Evolutionary conservation across 2,797 vertebrate genomes (phyloP).

Genomic region (Amazona finschi): DNA sequence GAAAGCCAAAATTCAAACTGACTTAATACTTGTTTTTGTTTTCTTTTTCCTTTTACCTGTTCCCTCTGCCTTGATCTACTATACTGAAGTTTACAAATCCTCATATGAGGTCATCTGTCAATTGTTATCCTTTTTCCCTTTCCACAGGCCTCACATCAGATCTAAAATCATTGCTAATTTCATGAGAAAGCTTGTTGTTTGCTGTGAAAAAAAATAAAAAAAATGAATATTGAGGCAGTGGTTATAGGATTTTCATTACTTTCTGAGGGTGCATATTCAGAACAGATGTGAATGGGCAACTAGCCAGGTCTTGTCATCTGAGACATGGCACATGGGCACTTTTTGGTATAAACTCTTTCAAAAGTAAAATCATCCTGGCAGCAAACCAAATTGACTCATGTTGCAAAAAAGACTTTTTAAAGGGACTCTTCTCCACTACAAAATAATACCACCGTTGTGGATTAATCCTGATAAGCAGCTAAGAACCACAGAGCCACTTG

Average conservation of each 20-base stretch:
- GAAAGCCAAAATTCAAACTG: not conserved
- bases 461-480: not conserved
- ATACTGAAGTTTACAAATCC: not conserved
- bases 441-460: not conserved
- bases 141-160: not conserved
- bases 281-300: slow-evolving; percentile 42
- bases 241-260: slow-evolving; percentile 30
- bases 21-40: not conserved
- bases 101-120: not conserved
- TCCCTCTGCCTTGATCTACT: not conserved
- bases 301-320: not conserved
- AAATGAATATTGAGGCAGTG: not conserved
- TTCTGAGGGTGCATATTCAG: not conserved
- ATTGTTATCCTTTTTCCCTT: not conserved
- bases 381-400: not conserved
- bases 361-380: not conserved
- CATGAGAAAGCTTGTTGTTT: slow-evolving; percentile 37
- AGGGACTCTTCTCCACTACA: not conserved
- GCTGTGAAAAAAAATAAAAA: not conserved
- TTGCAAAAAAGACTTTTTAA: not conserved
- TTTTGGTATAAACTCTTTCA: slow-evolving; percentile 21
- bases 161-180: not conserved
- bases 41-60: not conserved
- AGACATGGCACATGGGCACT: not conserved
- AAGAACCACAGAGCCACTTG: not conserved